These are phyloP conservation scores for Microcaecilia unicolor DNA, from an alignment of 2,797 vertebrate genomes.

Conservation along the genomic window DNA sequence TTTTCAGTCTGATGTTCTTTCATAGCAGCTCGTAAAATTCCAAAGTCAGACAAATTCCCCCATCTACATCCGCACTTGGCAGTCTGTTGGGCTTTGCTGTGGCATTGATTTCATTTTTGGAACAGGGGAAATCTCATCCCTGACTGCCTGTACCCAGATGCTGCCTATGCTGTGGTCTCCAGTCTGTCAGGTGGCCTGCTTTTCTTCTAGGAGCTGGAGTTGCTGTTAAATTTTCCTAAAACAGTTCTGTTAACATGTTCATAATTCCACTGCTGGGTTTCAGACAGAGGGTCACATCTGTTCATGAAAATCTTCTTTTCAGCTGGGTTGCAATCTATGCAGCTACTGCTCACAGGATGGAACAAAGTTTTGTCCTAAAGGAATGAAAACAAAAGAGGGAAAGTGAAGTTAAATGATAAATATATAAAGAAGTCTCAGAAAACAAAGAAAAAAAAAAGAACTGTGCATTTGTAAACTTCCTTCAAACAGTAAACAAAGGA, in stretches of 20 bases:
- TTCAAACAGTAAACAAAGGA: too few relatives aligned
- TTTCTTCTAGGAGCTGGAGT: slow-evolving; percentile 59
- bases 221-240: slow-evolving; percentile 73
- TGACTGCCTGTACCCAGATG: slow-evolving; percentile 52
- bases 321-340: slow-evolving; percentile 72
- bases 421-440: too few relatives aligned
- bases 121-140: slow-evolving; percentile 56
- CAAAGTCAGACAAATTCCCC: slow-evolving; percentile 45
- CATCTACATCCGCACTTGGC: slow-evolving; percentile 42
- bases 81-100: slow-evolving; percentile 34
- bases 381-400: slow-evolving; percentile 31
- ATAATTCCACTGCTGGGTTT: slow-evolving; percentile 83
- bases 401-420: too few relatives aligned
- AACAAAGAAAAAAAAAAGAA: too few relatives aligned
- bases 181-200: slow-evolving; percentile 23
- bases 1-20: slow-evolving; percentile 48
- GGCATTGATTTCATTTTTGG: slow-evolving; percentile 47
- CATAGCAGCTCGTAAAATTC: slow-evolving; percentile 52
- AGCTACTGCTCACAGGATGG: slow-evolving; percentile 77
- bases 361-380: slow-evolving; percentile 76
- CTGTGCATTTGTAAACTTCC: too few relatives aligned
- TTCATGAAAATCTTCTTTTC: slow-evolving; percentile 88
- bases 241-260: slow-evolving; percentile 75
- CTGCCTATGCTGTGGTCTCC: slow-evolving; percentile 38
- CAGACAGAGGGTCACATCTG: slow-evolving; percentile 74